Evolutionary conservation across 2,797 vertebrate species (phyloP).

Genomic region (Ara ararauna): DNA sequence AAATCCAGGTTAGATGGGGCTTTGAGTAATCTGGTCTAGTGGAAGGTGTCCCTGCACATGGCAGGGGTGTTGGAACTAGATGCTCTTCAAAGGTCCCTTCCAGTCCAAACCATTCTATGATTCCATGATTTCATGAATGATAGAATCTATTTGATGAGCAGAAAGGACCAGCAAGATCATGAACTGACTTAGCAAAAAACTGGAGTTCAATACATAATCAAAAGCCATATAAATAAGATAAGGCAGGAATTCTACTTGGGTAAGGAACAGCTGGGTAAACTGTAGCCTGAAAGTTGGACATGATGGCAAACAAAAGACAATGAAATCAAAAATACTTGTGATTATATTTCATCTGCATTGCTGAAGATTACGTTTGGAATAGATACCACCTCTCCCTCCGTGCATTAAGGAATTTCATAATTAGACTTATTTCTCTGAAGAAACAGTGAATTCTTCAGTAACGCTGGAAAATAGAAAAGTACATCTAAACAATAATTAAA

Average conservation of each 20-base stretch:
- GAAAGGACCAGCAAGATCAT: neutral
- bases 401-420: neutral
- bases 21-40: neutral
- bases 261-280: neutral
- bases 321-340: neutral
- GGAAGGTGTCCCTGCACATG: neutral
- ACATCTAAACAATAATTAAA: neutral
- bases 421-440: neutral
- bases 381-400: neutral
- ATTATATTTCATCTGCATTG: neutral
- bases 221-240: neutral
- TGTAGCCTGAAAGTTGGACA: neutral
- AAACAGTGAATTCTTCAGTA: neutral
- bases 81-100: neutral
- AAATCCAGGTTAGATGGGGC: neutral
- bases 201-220: neutral
- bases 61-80: neutral
- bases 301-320: neutral
- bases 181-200: neutral
- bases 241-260: neutral
- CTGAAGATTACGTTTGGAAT: neutral
- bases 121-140: neutral
- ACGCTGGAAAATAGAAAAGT: neutral
- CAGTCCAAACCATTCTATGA: neutral
- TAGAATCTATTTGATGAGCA: neutral